A percentile compares a stretch with the other conserved stretches of the same genome.
Conservation (phyloP, 2,888 invertebrate genomes). For the Torymus auratus region DNA sequence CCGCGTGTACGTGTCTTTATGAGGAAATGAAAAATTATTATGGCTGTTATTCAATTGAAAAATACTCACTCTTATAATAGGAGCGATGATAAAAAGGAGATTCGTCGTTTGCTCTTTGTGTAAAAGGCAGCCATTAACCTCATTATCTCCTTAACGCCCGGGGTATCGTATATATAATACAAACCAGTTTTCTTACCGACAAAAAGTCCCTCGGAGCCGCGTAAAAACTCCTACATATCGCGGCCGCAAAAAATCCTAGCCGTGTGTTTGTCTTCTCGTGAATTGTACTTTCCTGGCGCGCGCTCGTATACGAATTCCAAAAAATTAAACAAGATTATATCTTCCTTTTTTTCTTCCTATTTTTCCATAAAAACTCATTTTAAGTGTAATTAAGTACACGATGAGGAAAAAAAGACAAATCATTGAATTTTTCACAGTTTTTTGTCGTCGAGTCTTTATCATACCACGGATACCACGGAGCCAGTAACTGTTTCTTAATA, state of each 20-base stretch:
- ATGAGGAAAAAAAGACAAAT: too few species aligned
- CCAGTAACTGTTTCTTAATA: too few species aligned
- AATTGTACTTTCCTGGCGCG: neutral
- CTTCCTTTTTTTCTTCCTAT: neutral
- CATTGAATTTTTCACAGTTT: too few species aligned
- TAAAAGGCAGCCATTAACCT: constrained; percentile 53
- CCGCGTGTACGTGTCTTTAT: neutral
- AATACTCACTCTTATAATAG: constrained; percentile 35
- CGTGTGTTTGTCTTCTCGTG: constrained; percentile 4
- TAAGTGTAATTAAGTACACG: too few species aligned
- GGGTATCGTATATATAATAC: constrained; percentile 38
- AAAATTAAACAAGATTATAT: neutral
- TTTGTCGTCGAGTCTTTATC: too few species aligned
- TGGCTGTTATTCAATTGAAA: constrained; percentile 40
- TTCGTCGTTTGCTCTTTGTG: constrained; percentile 47
- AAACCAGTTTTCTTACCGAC: constrained; percentile 46
- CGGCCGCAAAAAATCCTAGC: constrained; percentile 29
- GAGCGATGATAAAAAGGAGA: constrained; percentile 37
- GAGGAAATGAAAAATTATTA: constrained; percentile 43
- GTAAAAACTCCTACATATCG: constrained; percentile 10
- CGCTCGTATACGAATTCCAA: neutral
- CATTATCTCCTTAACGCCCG: constrained; percentile 53
- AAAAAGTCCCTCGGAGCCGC: constrained; percentile 9
- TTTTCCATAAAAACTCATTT: too few species aligned
- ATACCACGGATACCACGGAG: too few species aligned